phyloP scores from a whole-genome alignment of 2,888 invertebrate species.

The Acronicta aceris region DNA sequence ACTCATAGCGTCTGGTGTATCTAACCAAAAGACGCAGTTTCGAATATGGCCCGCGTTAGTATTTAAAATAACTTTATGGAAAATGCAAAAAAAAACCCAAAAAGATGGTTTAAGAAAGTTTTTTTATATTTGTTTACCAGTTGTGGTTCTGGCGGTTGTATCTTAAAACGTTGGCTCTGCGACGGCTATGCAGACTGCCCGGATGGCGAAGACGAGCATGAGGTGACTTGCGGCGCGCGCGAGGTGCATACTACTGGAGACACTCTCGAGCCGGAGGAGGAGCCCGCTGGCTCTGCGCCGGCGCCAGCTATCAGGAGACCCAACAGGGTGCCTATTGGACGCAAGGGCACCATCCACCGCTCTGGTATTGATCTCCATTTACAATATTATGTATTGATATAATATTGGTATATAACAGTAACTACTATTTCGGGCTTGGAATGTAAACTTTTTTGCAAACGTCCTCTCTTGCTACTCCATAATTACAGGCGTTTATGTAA shows the following conservation, averaged over 20 bases:
- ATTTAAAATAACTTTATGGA: too few relatives aligned
- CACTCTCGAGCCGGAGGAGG: slow-evolving; percentile 62
- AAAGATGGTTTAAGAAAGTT: too few relatives aligned
- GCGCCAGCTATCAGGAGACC: slow-evolving; percentile 76
- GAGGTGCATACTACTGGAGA: slow-evolving; percentile 40
- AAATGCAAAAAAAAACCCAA: too few relatives aligned
- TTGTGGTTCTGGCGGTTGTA: slow-evolving; percentile 78
- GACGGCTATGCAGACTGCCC: slow-evolving; percentile 86
- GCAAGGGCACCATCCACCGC: slow-evolving; percentile 35
- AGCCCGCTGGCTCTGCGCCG: slow-evolving; percentile 80
- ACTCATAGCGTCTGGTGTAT: too few relatives aligned
- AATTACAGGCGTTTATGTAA: too few relatives aligned
- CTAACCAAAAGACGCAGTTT: too few relatives aligned
- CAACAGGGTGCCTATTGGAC: slow-evolving; percentile 56
- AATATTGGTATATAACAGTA: too few relatives aligned
- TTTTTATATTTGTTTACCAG: slow-evolving; percentile 60
- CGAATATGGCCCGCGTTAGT: too few relatives aligned
- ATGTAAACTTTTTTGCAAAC: neutral
- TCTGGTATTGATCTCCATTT: slow-evolving; percentile 17
- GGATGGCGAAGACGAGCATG: slow-evolving; percentile 78
- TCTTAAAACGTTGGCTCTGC: slow-evolving; percentile 81
- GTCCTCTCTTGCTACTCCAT: neutral
- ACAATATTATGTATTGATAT: neutral
- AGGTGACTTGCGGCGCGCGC: slow-evolving; percentile 58
- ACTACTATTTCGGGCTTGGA: neutral